Base-by-base conservation (phyloP, 2,888 invertebrate genomes). In the Bombylius discolor region DNA sequence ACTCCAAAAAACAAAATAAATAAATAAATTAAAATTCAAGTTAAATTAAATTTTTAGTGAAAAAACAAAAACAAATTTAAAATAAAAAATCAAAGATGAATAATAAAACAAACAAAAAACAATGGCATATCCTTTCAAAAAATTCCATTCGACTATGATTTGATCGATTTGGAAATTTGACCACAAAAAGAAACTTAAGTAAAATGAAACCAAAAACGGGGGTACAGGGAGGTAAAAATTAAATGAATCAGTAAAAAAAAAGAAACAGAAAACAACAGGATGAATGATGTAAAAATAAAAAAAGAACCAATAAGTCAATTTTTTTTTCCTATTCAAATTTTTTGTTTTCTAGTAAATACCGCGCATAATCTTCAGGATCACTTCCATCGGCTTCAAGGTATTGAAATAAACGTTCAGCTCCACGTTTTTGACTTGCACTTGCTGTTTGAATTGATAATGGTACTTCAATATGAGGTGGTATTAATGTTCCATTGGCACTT, bases 371-470 rank as follows among this genome's bases (percentile, higher is more conserved):
- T 67, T 77, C 77, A 67, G 78, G 78, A 68, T 81, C 84, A 56
- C 84, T 84, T 64, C 83, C 83, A 75, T 85, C 85, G 60, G 85
- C 86, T 75, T 83, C 86, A 78, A 84, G 79, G 77, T 82, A 86
- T 66, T 81, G 84, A 76, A 85, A 85, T 55, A 85, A 77, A 58
- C 84, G 77, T 63, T 83, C 83, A 56, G 84, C 84, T 61, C 84
- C 84, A 62, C 80, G 80, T 66, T 76, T 74, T 65, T 70, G 73
- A 62, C 67, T 70, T 49, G 69, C 70, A 60, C 68, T 65, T 70
- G n/a, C n/a, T 45, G 14, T 7, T 14, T 5, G 5, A 7, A n/a
- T 45, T 5, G 45, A 14, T 14, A 4, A 5, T 11, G 58, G 39
- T 49, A 49, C 52, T 33, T 59, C 51, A 52, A 72, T 66, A 67